Base-by-base conservation (phyloP, 2,113 vertebrate genomes). In the Gambusia affinis region DNA sequence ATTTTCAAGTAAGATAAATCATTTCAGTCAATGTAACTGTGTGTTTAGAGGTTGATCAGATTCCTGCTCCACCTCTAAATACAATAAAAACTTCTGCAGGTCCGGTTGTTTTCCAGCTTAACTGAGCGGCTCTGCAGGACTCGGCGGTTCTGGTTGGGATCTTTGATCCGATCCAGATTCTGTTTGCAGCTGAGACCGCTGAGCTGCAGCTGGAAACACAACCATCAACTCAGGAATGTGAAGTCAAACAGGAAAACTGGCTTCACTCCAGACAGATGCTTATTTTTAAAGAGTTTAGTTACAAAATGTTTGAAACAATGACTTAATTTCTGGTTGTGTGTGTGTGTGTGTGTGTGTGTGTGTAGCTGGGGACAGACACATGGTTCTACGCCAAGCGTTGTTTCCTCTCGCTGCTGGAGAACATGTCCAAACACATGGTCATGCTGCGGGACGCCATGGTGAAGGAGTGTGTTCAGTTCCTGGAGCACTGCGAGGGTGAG, bases 331-430 rank as follows among this genome's bases (percentile, higher is more conserved):
- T 42, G 64, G 29, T 79, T 60, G 64, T 60, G 73, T 60, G 31
- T 79, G 39, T 78, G 37, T 70, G 39, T 79, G 70, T 74, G 64
- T 76, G 44, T 70, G 39, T 78, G 70, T 74, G 65, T 76, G 47
- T 76, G 31, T 67, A 95, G 90, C 92, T 99, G 71, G 96, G 97
- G 67, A 97, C 97, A 0, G 97, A 99, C 83, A 99, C 97, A 0
- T 99, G 98, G 97, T 99, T 97, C 89, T 99, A 99, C 0, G 96
- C 97, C 70, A 99, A 99, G 82, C 94, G 96, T 22, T 99, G 97
- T 65, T 98, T 99, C 93, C 92, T 99, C 33, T 98, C 97, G 29
- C 89, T 99, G 85, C 86, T 99, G 91, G 97, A 99, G 92, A 99
- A 98, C 89, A 98, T 98, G 97, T 93, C 97, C 85, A 99, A 98